phyloP scores from a whole-genome alignment of 2,797 vertebrate genomes.

The Ctenochaetus hawaiiensis region DNA sequence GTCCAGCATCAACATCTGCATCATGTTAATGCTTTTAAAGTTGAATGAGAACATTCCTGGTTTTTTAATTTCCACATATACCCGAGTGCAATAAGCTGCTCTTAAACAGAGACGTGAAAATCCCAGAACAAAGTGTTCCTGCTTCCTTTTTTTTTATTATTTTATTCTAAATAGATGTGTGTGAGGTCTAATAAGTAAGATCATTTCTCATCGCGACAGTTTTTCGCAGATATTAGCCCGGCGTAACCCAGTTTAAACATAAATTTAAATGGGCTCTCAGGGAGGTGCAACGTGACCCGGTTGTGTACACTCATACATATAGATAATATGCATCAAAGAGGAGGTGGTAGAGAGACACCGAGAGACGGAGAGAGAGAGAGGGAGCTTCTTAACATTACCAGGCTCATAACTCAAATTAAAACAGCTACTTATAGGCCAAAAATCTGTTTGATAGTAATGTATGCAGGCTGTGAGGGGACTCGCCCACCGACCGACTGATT shows the following conservation, averaged over 20 bases:
- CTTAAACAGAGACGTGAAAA: constrained; percentile 34
- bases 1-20: constrained; percentile 57
- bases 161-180: constrained; percentile 22
- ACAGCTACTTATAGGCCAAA: constrained; percentile 40
- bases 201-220: constrained; percentile 57
- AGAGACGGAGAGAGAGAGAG: constrained; percentile 8
- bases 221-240: constrained; percentile 48
- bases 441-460: constrained; percentile 40
- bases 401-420: constrained; percentile 52
- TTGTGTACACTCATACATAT: constrained; percentile 64
- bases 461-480: constrained; percentile 31
- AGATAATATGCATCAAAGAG: constrained; percentile 58
- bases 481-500: constrained; percentile 21
- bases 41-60: constrained; percentile 38
- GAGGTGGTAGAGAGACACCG: constrained; percentile 17
- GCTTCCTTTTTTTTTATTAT: background rate
- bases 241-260: constrained; percentile 51
- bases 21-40: constrained; percentile 34
- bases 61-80: constrained; percentile 16
- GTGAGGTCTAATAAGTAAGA: constrained; percentile 44
- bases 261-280: constrained; percentile 55
- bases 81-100: constrained; percentile 22
- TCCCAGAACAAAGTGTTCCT: constrained; percentile 28
- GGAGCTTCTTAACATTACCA: constrained; percentile 8
- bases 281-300: constrained; percentile 56